Evolutionary conservation across 92 coral and sea anemone genomes (phyloP).

Genomic region (Parazoanthus swiftii): DNA sequence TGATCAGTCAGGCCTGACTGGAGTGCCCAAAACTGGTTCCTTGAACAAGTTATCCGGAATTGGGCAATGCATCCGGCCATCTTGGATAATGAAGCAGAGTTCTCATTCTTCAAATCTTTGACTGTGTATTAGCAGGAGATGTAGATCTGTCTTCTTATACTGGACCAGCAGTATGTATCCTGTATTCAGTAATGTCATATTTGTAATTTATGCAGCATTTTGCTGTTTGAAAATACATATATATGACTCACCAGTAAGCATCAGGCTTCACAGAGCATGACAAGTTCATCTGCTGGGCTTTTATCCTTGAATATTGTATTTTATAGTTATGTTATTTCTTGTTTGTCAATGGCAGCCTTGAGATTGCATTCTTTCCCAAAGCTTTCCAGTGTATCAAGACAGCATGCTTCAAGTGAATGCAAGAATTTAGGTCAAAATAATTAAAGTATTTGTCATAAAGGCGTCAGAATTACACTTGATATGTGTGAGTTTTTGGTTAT

Average conservation of each 20-base stretch:
- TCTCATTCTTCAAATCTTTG: neutral
- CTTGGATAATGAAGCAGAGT: neutral
- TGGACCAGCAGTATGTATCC: slow-evolving; percentile 21
- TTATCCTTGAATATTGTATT: neutral
- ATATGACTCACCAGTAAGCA: neutral
- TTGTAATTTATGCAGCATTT: neutral
- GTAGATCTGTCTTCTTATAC: neutral
- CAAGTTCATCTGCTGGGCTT: neutral
- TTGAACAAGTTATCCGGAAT: slow-evolving; percentile 19
- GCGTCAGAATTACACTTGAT: no score
- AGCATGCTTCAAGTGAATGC: neutral
- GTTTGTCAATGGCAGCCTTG: neutral
- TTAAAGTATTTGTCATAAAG: neutral
- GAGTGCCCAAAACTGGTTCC: slow-evolving; percentile 41
- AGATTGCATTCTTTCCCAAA: neutral
- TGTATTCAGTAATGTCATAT: neutral
- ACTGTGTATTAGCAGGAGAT: neutral
- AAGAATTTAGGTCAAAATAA: no score
- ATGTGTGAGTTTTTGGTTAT: no score
- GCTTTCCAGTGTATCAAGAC: neutral
- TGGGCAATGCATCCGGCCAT: slow-evolving; percentile 33
- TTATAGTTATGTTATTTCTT: neutral
- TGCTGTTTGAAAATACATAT: neutral
- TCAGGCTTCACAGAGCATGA: neutral
- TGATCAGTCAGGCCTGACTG: slow-evolving; percentile 21